phyloP scores from a whole-genome alignment of 2,888 invertebrate genomes.

The Perdita meconis region DNA sequence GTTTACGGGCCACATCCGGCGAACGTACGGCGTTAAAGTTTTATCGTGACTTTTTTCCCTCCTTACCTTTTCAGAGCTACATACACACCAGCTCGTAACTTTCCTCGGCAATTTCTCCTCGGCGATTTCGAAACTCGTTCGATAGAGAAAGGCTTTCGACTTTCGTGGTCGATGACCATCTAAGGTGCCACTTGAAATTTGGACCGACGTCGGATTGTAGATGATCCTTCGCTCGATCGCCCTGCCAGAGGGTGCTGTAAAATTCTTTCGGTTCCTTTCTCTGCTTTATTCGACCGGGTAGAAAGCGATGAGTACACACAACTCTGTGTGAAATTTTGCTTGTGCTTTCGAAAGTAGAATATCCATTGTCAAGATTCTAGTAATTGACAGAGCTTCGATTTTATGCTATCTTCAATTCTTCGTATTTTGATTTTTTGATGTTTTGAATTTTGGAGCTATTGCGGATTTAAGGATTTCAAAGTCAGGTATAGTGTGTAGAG shows the following conservation, averaged over 20 bases:
- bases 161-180: conserved; percentile 59
- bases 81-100: conserved; percentile 60
- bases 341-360: too few relatives aligned
- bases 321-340: too few relatives aligned
- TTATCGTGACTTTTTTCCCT: conserved; percentile 41
- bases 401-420: too few relatives aligned
- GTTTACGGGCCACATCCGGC: conserved; percentile 30
- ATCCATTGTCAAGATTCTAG: too few relatives aligned
- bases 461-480: too few relatives aligned
- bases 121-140: conserved; percentile 70
- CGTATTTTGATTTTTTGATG: too few relatives aligned
- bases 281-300: neutral
- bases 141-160: conserved; percentile 68
- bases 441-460: too few relatives aligned
- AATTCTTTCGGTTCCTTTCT: neutral
- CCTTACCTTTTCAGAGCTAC: conserved; percentile 54
- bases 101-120: conserved; percentile 70
- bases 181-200: conserved; percentile 42
- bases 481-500: too few relatives aligned
- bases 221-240: neutral
- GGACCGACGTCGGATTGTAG: conserved; percentile 15
- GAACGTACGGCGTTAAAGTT: conserved; percentile 34
- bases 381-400: too few relatives aligned
- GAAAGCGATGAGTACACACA: neutral
- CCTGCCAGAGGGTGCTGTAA: neutral